Conservation (phyloP, 2,888 invertebrate species). For the Drosophila vallismaia region DNA sequence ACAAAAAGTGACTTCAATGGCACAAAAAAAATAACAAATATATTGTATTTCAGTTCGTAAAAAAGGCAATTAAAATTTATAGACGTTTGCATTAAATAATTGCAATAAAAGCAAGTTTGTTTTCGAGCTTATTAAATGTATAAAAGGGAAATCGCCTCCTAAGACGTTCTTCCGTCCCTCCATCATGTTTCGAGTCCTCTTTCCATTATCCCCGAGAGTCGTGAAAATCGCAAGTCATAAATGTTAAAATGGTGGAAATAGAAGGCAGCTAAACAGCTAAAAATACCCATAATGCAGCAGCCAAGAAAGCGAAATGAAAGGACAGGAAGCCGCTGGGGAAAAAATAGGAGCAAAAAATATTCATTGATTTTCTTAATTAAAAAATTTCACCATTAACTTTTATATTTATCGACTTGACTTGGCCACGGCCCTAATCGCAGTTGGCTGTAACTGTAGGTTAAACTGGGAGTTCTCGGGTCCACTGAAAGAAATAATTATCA, state of each 20-base stretch:
- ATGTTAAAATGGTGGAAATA: conserved; percentile 33
- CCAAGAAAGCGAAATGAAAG: neutral
- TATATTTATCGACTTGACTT: conserved; percentile 70
- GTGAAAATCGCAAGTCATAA: conserved; percentile 40
- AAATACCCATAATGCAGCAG: conserved; percentile 47
- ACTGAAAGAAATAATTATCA: neutral
- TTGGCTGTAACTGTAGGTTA: conserved; percentile 58
- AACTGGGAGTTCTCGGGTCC: conserved; percentile 38
- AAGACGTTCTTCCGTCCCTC: conserved; percentile 9
- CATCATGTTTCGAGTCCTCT: neutral
- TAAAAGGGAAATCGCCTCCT: conserved; percentile 17
- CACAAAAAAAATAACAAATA: neutral
- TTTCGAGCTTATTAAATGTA: conserved; percentile 37
- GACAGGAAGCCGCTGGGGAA: conserved; percentile 21
- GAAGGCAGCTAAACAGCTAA: conserved; percentile 8
- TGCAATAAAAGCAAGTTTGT: conserved; percentile 52
- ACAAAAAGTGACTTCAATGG: conserved; percentile 7
- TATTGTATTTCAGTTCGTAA: conserved; percentile 1
- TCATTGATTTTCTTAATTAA: conserved; percentile 78
- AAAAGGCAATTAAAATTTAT: conserved; percentile 70
- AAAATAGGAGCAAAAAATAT: conserved; percentile 57
- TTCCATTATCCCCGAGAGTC: conserved; percentile 15
- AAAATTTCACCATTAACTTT: conserved; percentile 73
- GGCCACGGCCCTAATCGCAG: conserved; percentile 43
- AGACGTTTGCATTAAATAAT: conserved; percentile 69